Base-by-base conservation (phyloP, 2,113 vertebrate species). In the Xerus inauris region DNA sequence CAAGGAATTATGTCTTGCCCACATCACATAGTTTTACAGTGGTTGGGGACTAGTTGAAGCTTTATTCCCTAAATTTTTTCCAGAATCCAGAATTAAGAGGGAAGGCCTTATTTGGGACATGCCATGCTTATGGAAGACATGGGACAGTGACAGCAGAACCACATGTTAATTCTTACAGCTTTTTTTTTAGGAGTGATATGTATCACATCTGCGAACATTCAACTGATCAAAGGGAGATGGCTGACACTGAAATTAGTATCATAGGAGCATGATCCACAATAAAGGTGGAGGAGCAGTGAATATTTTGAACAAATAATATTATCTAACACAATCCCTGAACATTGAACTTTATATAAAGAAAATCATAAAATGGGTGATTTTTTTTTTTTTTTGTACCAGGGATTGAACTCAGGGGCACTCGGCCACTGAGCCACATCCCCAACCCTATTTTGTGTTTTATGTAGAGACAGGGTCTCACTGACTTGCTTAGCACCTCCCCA, bases 311-410 rank as follows among this genome's bases (percentile, higher is more conserved):
- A 80, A 84, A 79, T 57, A 77, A 35, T 73, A 76, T n/a, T 71
- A 49, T 24, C 16, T n/a, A 22, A 20, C 16, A 88, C 9, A 83
- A 62, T 35, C 2, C 42, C 6, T 71, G 57, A 71, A 35, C n/a
- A 87, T 24, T 87, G 1, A 67, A 90, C 7, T 69, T 80, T 38
- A 76, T 69, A 89, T 75, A 54, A 87, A 90, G 47, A 94, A 95
- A 88, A 79, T 40, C 24, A 91, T 40, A 84, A 67, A 79, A 40
- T 47, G 22, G 16, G 2, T 91, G n/a, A n/a, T 65, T 95, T 64
- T 81, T 47, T n/a, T n/a, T n/a, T n/a, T n/a, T n/a, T n/a, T n/a
- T n/a, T n/a, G n/a, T n/a, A n/a, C n/a, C n/a, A n/a, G n/a, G n/a
- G n/a, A n/a, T n/a, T n/a, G n/a, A n/a, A n/a, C n/a, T n/a, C n/a